phyloP scores from a whole-genome alignment of 2,888 invertebrate species.

The Nasonia oneida region DNA sequence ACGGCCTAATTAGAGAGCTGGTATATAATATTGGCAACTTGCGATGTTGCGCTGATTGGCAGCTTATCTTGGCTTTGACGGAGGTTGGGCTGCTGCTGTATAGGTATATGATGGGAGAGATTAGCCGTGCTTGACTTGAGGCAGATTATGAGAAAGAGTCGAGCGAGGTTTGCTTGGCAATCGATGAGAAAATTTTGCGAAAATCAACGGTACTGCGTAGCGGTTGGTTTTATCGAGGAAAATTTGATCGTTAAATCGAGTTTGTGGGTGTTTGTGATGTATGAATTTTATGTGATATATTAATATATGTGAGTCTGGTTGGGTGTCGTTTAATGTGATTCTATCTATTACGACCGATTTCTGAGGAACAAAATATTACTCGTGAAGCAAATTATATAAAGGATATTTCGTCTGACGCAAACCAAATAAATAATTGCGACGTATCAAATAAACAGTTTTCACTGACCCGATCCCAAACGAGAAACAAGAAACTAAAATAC shows the following conservation, averaged over 20 bases:
- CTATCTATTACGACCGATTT: background rate
- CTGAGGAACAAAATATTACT: background rate
- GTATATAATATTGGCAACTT: background rate
- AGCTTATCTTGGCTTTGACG: constrained; percentile 1
- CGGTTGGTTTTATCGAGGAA: background rate
- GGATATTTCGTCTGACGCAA: background rate
- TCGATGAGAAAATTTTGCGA: constrained; percentile 1
- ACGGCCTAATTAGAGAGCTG: background rate
- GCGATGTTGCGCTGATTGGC: constrained; percentile 14
- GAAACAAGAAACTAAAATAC: too few species aligned
- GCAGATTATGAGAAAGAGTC: constrained; percentile 12
- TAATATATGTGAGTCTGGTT: too few species aligned
- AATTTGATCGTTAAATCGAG: background rate
- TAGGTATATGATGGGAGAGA: background rate
- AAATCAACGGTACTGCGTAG: background rate
- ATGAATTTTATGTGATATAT: too few species aligned
- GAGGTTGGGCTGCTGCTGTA: background rate
- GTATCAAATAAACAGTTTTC: too few species aligned
- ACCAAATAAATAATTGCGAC: too few species aligned
- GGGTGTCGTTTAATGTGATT: too few species aligned
- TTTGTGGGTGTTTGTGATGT: background rate
- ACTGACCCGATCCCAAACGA: too few species aligned
- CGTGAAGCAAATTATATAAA: background rate
- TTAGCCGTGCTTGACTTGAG: background rate
- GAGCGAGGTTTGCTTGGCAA: background rate